Evolutionary conservation across 2,888 invertebrate species (phyloP).

Genomic region (Boloria selene): DNA sequence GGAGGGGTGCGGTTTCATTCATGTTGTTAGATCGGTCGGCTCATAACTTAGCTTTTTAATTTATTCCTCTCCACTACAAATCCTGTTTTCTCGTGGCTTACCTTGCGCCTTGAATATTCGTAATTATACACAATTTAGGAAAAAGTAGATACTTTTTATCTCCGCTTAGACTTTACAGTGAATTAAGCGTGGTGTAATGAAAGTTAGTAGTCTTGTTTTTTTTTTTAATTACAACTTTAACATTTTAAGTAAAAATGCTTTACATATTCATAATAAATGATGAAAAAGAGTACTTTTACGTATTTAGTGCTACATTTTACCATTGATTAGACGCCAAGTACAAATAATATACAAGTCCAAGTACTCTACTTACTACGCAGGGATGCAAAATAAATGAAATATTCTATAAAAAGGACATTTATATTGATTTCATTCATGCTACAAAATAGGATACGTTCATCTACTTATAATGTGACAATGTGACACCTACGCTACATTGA

Average conservation of each 20-base stretch:
- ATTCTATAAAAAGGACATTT: no score
- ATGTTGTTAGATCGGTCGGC: conserved; percentile 80
- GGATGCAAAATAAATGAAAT: no score
- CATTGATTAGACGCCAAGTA: conserved; percentile 3
- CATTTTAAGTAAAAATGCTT: background rate
- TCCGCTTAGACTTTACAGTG: conserved; percentile 43
- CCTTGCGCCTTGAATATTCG: conserved; percentile 59
- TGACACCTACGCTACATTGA: conserved; percentile 57
- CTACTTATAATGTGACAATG: conserved; percentile 52
- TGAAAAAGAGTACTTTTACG: no score
- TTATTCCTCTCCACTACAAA: conserved; percentile 71
- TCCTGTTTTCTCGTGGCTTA: conserved; percentile 66
- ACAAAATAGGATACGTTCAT: background rate
- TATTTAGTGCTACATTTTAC: background rate
- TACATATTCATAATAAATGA: background rate
- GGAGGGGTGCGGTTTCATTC: conserved; percentile 71
- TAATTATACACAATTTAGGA: conserved; percentile 61
- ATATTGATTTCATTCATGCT: background rate
- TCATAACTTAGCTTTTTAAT: conserved; percentile 81
- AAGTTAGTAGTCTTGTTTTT: conserved; percentile 21
- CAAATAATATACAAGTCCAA: conserved; percentile 22
- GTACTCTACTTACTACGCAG: no score
- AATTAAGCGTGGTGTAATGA: conserved; percentile 31
- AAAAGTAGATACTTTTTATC: conserved; percentile 51
- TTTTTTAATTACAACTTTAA: background rate